phyloP scores from a whole-genome alignment of 37 sponge, comb jelly and placozoan genomes.

The Theonella swinhoei region DNA sequence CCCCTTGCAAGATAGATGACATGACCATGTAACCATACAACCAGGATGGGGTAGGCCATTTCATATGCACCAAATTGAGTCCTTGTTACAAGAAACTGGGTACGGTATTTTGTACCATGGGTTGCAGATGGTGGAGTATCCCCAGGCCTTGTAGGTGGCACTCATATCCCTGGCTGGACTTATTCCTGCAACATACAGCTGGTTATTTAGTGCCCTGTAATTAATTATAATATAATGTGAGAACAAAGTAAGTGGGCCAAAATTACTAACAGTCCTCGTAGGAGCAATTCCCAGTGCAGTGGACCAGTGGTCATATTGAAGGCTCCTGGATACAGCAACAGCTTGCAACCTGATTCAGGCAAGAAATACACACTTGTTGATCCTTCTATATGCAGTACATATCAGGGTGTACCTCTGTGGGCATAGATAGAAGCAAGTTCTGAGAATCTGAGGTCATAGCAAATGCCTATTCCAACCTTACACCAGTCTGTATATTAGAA shows the following conservation, averaged over 20 bases:
- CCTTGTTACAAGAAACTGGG: background rate
- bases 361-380: background rate
- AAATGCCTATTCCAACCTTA: conserved; percentile 94
- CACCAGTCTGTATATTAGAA: conserved; percentile 66
- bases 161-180: conserved; percentile 83
- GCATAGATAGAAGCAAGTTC: conserved; percentile 85
- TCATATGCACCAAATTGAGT: background rate
- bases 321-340: conserved; percentile 90
- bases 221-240: background rate
- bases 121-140: conserved; percentile 75
- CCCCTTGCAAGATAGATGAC: conserved; percentile 56
- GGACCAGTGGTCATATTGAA: conserved; percentile 99
- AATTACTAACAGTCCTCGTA: conserved; percentile 50
- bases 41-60: background rate
- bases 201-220: conserved; percentile 73
- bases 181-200: conserved; percentile 77
- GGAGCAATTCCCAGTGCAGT: conserved; percentile 93
- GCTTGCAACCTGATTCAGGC: conserved; percentile 43
- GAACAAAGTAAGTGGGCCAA: background rate
- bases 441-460: conserved; percentile 94
- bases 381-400: background rate
- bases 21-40: background rate
- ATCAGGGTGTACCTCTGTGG: conserved; percentile 47
- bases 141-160: conserved; percentile 82
- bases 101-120: conserved; percentile 69